Evolutionary conservation across 2,113 vertebrate genomes (phyloP).

Genomic region (Ivindomyrus marchei): DNA sequence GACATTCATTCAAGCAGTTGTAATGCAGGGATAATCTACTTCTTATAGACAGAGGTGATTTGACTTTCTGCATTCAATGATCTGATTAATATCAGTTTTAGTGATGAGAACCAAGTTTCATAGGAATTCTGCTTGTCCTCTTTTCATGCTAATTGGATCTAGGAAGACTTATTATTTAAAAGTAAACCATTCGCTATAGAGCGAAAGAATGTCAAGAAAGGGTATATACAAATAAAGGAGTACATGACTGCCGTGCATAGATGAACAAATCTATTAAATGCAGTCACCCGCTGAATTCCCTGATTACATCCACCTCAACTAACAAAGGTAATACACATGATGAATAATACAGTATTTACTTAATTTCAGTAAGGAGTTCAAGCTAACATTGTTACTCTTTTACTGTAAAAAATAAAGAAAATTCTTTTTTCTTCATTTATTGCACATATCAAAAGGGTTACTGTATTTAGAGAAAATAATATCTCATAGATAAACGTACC

Average conservation of each 20-base stretch:
- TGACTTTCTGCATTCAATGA: not conserved
- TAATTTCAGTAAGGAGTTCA: not conserved
- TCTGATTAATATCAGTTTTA: not conserved
- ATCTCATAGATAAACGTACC: not conserved
- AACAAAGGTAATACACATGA: not conserved
- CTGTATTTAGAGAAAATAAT: not conserved
- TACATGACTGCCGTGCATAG: not conserved
- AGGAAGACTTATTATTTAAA: not conserved
- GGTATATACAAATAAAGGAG: not conserved
- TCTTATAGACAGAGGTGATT: not conserved
- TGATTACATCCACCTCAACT: not conserved
- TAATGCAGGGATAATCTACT: not conserved
- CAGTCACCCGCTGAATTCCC: not conserved
- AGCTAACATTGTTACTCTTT: not conserved
- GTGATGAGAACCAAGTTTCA: not conserved
- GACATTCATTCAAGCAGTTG: not conserved
- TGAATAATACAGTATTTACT: not conserved
- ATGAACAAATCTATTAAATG: not conserved
- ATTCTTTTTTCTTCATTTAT: not conserved
- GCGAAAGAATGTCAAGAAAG: not conserved
- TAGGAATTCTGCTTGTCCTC: not conserved
- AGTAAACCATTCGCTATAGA: not conserved
- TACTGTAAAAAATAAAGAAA: not conserved
- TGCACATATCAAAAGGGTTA: not conserved
- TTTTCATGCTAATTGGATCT: not conserved